Base-by-base conservation (phyloP, 2,888 invertebrate species). In the Escarpia spicata region DNA sequence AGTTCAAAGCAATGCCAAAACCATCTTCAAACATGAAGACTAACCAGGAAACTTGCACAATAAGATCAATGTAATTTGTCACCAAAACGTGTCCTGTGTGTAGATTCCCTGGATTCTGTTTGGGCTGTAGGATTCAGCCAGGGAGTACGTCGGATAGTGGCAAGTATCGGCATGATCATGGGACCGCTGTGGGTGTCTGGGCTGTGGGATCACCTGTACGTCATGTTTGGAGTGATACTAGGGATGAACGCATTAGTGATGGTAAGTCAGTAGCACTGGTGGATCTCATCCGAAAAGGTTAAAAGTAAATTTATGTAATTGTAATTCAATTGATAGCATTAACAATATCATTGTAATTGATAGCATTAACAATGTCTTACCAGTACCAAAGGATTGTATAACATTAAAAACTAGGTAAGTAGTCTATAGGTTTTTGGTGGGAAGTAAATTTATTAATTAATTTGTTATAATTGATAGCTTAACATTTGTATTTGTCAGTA, bases 161-260 rank as follows among this genome's bases (percentile, higher is more conserved):
- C 94, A 26, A 96, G 96, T 43, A 43, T 95, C 1, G 96, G 95
- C 8, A 95, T 95, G 6, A 95, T 96, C 43, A 92, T 96, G 43
- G 96, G 95, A 3, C 96, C 96, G 8, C 92, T 96, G 91, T 96
- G 96, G 96, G 95, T 95, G 15, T 95, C 95, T 9, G 94, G 95
- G 4, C 93, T 95, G 9, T 92, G 96, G 37, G 92, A 93, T 43
- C 94, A 94, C 92, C 95, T 95, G n/a, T 95, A 95, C 92, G 44
- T 95, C 31, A 94, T 95, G 95, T 94, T 93, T 37, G 43, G 37
- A 9, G 90, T 93, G n/a, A 91, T 92, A 92, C 75, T 93, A 37
- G 93, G 43, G 37, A 43, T 92, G 26, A 92, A 91, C 60, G 43
- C 90, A 26, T 45, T 93, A 90, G 93, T 75, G 60, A 43, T 93